These are phyloP conservation scores for Thalassarche chlororhynchos DNA, from an alignment of 2,113 vertebrate species.

Conservation along the genomic window DNA sequence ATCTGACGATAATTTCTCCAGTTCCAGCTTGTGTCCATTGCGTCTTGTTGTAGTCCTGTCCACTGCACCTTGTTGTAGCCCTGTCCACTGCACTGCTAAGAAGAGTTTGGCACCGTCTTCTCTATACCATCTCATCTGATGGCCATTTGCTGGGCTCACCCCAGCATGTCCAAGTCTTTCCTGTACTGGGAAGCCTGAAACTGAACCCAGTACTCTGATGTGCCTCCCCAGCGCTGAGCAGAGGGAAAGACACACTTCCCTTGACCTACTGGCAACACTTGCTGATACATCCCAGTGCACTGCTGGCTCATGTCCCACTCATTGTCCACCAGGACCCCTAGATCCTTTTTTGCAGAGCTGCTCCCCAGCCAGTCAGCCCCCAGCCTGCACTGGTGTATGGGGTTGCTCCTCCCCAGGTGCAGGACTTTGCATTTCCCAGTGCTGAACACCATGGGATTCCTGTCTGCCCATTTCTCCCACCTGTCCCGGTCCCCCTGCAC, in stretches of 20 bases:
- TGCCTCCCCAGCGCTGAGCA: neutral
- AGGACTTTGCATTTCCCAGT: neutral
- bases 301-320: neutral
- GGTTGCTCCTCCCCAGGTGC: neutral
- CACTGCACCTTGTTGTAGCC: neutral
- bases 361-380: neutral
- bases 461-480: neutral
- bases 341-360: neutral
- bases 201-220: neutral
- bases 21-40: neutral
- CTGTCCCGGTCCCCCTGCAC: neutral
- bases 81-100: neutral
- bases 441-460: neutral
- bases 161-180: neutral
- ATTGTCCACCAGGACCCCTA: neutral
- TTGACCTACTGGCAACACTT: neutral
- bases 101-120: neutral
- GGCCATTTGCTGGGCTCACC: neutral
- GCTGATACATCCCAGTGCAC: neutral
- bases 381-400: neutral
- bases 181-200: neutral
- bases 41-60: neutral
- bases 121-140: neutral
- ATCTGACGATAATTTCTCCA: neutral
- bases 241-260: neutral